Base-by-base conservation (phyloP, 2,888 invertebrate species). In the Metellina segmentata region DNA sequence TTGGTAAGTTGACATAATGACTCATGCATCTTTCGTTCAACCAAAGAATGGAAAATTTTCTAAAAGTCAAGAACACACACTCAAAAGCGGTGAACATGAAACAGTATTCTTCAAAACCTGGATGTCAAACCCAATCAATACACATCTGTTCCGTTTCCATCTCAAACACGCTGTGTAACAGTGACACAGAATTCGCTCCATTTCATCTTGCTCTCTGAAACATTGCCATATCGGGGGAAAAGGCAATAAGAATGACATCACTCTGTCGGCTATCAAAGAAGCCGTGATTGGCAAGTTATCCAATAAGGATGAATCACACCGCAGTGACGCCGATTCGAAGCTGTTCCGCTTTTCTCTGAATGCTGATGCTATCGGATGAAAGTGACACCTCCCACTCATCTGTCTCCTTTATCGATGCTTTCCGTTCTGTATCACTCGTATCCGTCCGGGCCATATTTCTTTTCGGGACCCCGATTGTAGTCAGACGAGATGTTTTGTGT, bases 281-380 rank as follows among this genome's bases (percentile, higher is more conserved):
- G 16, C 72, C 34, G 75, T 88, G 88, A 88, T 88, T 88, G 88
- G 88, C 88, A 88, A 88, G 88, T 88, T 88, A 88, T 88, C 88
- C 88, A 88, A 88, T 88, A 88, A 88, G 81, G 88, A 81, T 88
- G 81, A 88, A 81, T 88, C 88, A 88, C 81, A 49, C 71, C 19
- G 70, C 79, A 52, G 79, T 61, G 86, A 79, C 49, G 86, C 71
- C 75, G 85, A 85, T 85, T 89, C 82, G 81, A 86, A 87, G 71
- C 49, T 78, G 51, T 86, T 86, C 51, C 78, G 51, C 53, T 87
- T 87, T 87, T 34, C 79, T 77, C 71, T 34, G 51, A 61, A 72
- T 52, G 83, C 72, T 72, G 83, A 83, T 72, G 61, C 13, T 51
- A 87, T 87, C 16, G 77, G 69, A 69, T 69, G 75, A 77, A 75